Percentiles rank a stretch among this genome's conserved stretches.
Conservation (phyloP, 2,888 invertebrate genomes). For the Thecophora atra region DNA sequence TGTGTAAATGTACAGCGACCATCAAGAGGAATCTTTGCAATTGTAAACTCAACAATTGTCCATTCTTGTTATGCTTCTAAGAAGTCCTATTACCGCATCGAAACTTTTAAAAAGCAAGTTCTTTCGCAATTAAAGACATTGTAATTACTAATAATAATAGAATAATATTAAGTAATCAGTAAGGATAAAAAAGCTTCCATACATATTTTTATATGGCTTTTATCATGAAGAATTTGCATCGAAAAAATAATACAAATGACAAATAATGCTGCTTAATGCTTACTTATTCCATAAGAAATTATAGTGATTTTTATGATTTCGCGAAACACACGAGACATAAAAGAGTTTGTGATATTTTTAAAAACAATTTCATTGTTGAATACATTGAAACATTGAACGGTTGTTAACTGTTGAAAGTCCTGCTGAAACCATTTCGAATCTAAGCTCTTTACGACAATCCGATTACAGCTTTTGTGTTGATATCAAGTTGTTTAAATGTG, state of each 20-base stretch:
- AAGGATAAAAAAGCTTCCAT: constrained; percentile 49
- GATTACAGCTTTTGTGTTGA: too few species aligned
- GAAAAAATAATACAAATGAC: neutral
- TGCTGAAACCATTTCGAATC: too few species aligned
- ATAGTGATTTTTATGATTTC: constrained; percentile 1
- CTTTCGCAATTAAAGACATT: constrained; percentile 9
- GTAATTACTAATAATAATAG: constrained; percentile 36
- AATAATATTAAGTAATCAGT: constrained; percentile 35
- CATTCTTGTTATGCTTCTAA: constrained; percentile 49
- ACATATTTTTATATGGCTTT: constrained; percentile 60
- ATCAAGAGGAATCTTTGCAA: constrained; percentile 28
- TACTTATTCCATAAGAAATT: neutral
- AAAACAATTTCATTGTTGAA: neutral
- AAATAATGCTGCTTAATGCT: neutral
- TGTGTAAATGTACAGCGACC: constrained; percentile 9
- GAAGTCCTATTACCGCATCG: constrained; percentile 55
- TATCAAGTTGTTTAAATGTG: too few species aligned
- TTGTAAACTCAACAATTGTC: neutral
- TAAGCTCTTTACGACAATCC: too few species aligned
- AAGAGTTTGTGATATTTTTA: constrained; percentile 8
- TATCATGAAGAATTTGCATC: constrained; percentile 32
- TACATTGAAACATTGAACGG: too few species aligned
- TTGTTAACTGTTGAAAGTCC: too few species aligned
- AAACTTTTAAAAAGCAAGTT: constrained; percentile 41
- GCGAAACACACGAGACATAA: neutral